These are phyloP conservation scores for Cactoblastis cactorum DNA, from an alignment of 2,888 invertebrate species.

Conservation along the genomic window DNA sequence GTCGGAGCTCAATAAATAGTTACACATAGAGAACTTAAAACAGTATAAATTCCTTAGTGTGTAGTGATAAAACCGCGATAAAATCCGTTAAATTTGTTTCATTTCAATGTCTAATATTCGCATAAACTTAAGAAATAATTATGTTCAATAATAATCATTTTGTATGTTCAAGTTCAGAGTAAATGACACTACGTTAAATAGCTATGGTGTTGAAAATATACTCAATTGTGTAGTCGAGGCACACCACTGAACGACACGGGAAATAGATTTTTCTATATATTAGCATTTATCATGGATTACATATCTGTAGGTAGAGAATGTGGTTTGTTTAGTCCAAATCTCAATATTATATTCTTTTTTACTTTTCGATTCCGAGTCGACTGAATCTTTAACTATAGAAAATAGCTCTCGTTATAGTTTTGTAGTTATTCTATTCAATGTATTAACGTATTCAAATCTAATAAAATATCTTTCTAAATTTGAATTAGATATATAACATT, in stretches of 20 bases:
- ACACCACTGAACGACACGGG: slow-evolving; percentile 64
- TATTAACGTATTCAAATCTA: slow-evolving; percentile 37
- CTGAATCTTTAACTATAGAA: slow-evolving; percentile 63
- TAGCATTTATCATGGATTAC: slow-evolving; percentile 79
- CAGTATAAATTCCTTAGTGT: too few relatives aligned
- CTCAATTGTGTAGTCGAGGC: slow-evolving; percentile 54
- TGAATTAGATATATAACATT: slow-evolving; percentile 41
- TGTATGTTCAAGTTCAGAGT: too few relatives aligned
- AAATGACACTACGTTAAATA: too few relatives aligned
- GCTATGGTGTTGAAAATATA: slow-evolving; percentile 65
- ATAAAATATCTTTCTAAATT: slow-evolving; percentile 21
- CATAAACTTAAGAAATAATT: too few relatives aligned
- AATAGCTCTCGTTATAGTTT: slow-evolving; percentile 27
- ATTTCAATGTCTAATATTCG: too few relatives aligned
- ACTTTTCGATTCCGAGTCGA: slow-evolving; percentile 65
- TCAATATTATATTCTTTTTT: slow-evolving; percentile 67
- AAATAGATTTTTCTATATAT: slow-evolving; percentile 72
- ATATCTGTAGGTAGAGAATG: slow-evolving; percentile 79
- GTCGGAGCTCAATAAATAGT: too few relatives aligned
- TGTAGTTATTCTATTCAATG: slow-evolving; percentile 45
- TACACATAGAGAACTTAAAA: too few relatives aligned
- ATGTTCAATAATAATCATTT: too few relatives aligned
- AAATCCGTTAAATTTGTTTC: too few relatives aligned
- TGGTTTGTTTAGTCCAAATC: slow-evolving; percentile 78
- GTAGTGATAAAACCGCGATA: too few relatives aligned